Evolutionary conservation across 2,113 vertebrate species (phyloP).

Genomic region (Spermophilus dauricus): DNA sequence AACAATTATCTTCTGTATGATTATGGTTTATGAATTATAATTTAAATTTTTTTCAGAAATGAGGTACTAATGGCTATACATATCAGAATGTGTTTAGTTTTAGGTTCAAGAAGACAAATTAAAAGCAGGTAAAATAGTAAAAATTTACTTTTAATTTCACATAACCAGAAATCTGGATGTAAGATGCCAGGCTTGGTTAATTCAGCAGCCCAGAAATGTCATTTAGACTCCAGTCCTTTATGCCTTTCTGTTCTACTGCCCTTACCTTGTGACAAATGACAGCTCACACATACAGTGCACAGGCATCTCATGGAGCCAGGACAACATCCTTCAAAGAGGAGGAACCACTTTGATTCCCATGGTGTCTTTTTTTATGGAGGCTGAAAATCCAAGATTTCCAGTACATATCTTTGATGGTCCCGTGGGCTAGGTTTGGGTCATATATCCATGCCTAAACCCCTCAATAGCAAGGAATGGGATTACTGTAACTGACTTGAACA

Average conservation of each 20-base stretch:
- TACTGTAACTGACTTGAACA: neutral
- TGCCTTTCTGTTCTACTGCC: neutral
- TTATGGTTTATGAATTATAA: conserved; percentile 8
- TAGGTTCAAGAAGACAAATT: neutral
- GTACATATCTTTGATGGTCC: neutral
- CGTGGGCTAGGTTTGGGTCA: neutral
- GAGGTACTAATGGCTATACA: neutral
- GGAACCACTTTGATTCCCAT: neutral
- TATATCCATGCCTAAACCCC: neutral
- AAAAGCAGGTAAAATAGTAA: conserved; percentile 13
- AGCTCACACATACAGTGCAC: neutral
- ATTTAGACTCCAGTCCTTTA: neutral
- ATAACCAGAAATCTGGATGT: neutral
- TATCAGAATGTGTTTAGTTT: neutral
- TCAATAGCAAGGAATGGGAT: neutral
- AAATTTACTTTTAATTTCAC: conserved; percentile 19
- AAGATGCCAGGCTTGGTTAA: neutral
- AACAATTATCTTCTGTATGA: conserved; percentile 1
- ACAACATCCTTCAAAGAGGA: neutral
- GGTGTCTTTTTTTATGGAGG: neutral
- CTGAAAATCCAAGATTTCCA: neutral
- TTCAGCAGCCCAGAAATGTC: neutral
- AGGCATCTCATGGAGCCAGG: neutral
- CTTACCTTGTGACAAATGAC: neutral
- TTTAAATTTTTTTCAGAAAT: conserved; percentile 47